These are phyloP conservation scores for Gobionotothen gibberifrons DNA, from an alignment of 2,797 vertebrate species.

Conservation along the genomic window DNA sequence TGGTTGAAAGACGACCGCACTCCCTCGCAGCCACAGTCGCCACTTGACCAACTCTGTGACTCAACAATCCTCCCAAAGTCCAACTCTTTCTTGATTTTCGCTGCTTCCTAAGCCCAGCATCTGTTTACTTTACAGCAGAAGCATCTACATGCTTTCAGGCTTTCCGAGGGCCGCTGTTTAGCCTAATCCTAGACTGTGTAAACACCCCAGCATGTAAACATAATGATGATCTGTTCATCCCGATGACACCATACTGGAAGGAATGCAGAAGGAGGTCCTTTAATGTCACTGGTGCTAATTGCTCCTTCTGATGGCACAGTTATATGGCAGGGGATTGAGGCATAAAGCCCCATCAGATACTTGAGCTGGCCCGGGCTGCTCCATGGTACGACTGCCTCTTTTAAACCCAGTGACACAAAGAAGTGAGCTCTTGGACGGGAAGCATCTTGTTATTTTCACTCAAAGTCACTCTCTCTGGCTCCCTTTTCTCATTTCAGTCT, in stretches of 20 bases:
- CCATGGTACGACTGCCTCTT: constrained; percentile 39
- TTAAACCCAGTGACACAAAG: constrained; percentile 51
- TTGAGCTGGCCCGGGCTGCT: not conserved
- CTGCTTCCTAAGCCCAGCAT: constrained; percentile 10
- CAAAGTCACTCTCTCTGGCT: constrained; percentile 41
- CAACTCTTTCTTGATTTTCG: constrained; percentile 56
- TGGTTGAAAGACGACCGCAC: too few relatives aligned
- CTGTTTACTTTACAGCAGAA: constrained; percentile 11
- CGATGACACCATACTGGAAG: constrained; percentile 74
- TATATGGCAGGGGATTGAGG: constrained; percentile 19
- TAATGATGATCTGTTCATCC: constrained; percentile 48
- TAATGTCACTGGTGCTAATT: constrained; percentile 60
- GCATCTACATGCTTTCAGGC: constrained; percentile 38
- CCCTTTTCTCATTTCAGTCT: constrained; percentile 41
- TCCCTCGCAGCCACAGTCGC: too few relatives aligned
- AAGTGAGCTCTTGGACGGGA: constrained; percentile 69
- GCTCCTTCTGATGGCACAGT: constrained; percentile 36
- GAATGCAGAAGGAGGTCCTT: constrained; percentile 65
- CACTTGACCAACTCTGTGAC: too few relatives aligned
- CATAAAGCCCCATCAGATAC: constrained; percentile 23
- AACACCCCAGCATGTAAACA: constrained; percentile 66
- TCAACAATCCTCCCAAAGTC: constrained; percentile 56
- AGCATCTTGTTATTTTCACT: constrained; percentile 75
- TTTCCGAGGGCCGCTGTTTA: constrained; percentile 55
- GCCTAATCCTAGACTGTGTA: constrained; percentile 55